These are phyloP conservation scores for Mechanitis messenoides DNA, from an alignment of 2,888 invertebrate species.

Conservation along the genomic window DNA sequence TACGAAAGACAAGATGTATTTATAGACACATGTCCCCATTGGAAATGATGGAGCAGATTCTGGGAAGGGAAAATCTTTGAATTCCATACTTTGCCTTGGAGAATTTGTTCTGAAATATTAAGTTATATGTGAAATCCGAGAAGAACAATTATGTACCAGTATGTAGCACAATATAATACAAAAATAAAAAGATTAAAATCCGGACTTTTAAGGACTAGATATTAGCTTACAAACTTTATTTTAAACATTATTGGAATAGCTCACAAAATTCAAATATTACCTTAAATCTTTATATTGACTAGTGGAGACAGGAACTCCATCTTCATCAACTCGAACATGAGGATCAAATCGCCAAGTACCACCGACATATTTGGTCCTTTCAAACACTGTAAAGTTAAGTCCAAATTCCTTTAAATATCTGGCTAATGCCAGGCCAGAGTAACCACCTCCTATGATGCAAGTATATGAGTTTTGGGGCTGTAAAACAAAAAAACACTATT, in stretches of 20 bases:
- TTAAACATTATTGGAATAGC: too few species aligned
- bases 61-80: slow-evolving; percentile 81
- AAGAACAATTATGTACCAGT: too few species aligned
- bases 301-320: slow-evolving; percentile 83
- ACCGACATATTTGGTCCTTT: slow-evolving; percentile 81
- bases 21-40: slow-evolving; percentile 79
- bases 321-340: slow-evolving; percentile 76
- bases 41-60: slow-evolving; percentile 80
- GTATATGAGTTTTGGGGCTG: slow-evolving; percentile 33
- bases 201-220: too few species aligned
- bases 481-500: background rate
- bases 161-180: too few species aligned
- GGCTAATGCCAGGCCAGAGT: slow-evolving; percentile 81
- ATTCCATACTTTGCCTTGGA: slow-evolving; percentile 88
- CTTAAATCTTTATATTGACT: slow-evolving; percentile 87
- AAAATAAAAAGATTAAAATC: too few species aligned
- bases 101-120: slow-evolving; percentile 79
- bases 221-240: background rate
- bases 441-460: slow-evolving; percentile 85
- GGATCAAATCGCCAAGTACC: slow-evolving; percentile 90
- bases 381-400: slow-evolving; percentile 79
- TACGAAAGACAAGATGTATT: slow-evolving; percentile 82
- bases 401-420: slow-evolving; percentile 75
- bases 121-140: too few species aligned
- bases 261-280: slow-evolving; percentile 32